Percentiles rank a stretch among this genome's conserved stretches.
Evolutionary conservation across 2,113 vertebrate species (phyloP).

Genomic region (Rhinopomastus cyanomelas): DNA sequence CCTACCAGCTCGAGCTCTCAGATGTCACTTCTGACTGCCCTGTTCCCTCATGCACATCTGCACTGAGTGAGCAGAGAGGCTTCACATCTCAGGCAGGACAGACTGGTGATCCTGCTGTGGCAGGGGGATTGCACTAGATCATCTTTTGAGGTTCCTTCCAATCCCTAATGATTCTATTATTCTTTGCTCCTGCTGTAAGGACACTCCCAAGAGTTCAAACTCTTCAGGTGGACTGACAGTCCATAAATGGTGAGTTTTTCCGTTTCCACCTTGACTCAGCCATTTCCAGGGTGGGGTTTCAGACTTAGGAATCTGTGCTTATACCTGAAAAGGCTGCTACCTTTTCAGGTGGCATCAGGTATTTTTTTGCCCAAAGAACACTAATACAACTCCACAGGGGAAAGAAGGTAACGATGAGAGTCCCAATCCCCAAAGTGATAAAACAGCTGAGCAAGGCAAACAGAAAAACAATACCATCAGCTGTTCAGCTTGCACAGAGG

Average conservation of each 20-base stretch:
- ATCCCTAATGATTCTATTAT: too few relatives aligned
- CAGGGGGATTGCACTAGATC: too few relatives aligned
- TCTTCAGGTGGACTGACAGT: neutral
- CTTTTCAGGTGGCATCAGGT: neutral
- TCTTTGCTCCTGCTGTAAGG: neutral
- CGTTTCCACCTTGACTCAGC: neutral
- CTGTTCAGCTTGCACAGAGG: neutral
- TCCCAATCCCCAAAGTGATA: fast-evolving
- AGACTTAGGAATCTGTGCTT: neutral
- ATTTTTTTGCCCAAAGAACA: neutral
- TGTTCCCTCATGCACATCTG: neutral
- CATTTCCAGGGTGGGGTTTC: neutral
- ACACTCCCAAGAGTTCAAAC: neutral
- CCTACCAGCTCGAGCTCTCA: neutral
- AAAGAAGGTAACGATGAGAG: fast-evolving
- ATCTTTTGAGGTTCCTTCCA: too few relatives aligned
- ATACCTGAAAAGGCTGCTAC: neutral
- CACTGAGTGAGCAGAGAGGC: neutral
- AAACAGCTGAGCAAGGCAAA: neutral
- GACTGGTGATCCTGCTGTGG: too few relatives aligned
- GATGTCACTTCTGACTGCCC: neutral
- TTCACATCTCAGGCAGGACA: neutral
- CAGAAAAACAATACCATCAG: neutral
- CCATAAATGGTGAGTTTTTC: neutral
- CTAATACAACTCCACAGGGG: neutral